Percentiles rank a stretch among this genome's conserved stretches.
phyloP scores from a whole-genome alignment of 2,797 vertebrate species.

The Melanogrammus aeglefinus region DNA sequence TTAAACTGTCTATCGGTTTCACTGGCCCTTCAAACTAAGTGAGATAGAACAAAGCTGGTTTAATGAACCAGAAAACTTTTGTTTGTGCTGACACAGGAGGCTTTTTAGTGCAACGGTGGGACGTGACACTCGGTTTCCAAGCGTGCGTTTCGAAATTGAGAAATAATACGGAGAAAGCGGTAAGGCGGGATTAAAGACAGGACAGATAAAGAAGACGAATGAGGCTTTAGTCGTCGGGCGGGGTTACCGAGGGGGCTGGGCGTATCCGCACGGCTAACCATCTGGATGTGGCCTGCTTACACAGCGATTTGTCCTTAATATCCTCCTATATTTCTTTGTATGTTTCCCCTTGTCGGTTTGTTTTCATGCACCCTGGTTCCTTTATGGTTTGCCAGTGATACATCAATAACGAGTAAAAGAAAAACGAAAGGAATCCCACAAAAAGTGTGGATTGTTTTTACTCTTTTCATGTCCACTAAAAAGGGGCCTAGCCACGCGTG shows the following conservation, averaged over 20 bases:
- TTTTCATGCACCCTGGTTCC: too few relatives aligned
- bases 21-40: neutral
- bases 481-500: neutral
- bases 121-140: neutral
- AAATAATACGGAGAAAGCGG: neutral
- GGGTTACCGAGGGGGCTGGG: neutral
- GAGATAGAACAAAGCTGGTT: neutral
- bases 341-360: neutral
- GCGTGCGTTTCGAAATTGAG: neutral
- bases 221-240: neutral
- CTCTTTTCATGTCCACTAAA: neutral
- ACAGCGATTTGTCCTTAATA: neutral
- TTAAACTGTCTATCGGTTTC: too few relatives aligned
- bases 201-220: conserved; percentile 1
- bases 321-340: neutral
- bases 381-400: neutral
- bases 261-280: neutral
- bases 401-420: neutral
- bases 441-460: neutral
- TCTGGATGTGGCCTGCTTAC: neutral
- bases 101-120: neutral
- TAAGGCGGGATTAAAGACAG: neutral
- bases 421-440: too few relatives aligned
- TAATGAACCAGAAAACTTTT: neutral
- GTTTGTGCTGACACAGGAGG: neutral